Evolutionary conservation across 2,797 vertebrate genomes (phyloP).

Genomic region (Lepidocolaptes lacrymiger): DNA sequence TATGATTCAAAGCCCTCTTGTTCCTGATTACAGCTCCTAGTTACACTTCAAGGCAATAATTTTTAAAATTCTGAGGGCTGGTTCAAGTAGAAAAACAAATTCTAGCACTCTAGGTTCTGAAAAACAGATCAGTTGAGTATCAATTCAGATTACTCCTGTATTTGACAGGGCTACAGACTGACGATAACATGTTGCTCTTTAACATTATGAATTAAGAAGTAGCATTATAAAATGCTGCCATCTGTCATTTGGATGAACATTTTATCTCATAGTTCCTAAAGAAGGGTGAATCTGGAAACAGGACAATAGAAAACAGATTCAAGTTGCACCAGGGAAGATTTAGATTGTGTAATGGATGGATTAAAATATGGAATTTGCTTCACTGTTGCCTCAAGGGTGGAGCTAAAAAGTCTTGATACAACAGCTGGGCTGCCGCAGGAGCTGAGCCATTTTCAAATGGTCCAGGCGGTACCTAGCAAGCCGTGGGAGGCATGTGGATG

Average conservation of each 20-base stretch:
- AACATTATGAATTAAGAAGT: background rate
- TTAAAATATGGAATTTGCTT: background rate
- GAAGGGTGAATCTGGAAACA: background rate
- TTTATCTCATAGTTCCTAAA: background rate
- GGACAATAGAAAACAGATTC: background rate
- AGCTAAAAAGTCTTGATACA: background rate
- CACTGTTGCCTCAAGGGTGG: background rate
- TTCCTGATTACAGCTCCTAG: background rate
- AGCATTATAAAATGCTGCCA: background rate
- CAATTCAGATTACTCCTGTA: background rate
- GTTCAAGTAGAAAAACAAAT: background rate
- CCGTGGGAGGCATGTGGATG: no score
- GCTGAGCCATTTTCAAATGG: background rate
- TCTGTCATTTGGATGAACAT: background rate
- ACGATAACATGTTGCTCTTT: background rate
- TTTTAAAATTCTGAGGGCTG: background rate
- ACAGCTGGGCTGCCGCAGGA: background rate
- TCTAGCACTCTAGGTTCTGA: background rate
- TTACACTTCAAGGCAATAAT: background rate
- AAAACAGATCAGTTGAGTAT: background rate
- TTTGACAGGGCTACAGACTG: background rate
- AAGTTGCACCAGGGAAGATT: background rate
- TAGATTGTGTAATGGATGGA: background rate
- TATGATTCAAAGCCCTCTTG: background rate
- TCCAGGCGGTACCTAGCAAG: background rate